Evolutionary conservation across 1,140 invertebrate species (phyloP).

Genomic region (Sarcophaga bullata): DNA sequence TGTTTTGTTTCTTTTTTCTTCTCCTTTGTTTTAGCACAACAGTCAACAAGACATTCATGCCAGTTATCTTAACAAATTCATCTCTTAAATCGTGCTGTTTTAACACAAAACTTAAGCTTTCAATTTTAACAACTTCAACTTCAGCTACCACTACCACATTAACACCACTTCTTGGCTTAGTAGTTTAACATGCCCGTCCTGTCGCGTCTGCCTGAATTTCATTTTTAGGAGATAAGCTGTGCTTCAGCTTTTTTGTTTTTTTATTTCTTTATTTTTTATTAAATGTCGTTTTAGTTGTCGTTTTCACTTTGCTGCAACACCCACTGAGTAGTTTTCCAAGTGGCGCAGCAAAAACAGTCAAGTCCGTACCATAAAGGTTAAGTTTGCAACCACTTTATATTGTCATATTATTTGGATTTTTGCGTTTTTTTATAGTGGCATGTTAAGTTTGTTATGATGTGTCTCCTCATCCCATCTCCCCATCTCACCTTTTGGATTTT

Average conservation of each 20-base stretch:
- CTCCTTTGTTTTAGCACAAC: neutral
- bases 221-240: neutral
- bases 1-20: neutral
- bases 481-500: too few relatives aligned
- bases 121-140: neutral
- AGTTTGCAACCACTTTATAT: conserved; percentile 25
- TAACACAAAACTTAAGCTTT: conserved; percentile 37
- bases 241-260: neutral
- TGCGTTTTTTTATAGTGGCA: neutral
- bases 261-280: neutral
- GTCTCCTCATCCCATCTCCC: neutral
- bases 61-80: conserved; percentile 28
- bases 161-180: neutral
- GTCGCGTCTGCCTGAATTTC: neutral
- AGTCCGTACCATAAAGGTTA: neutral
- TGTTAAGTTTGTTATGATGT: conserved; percentile 17
- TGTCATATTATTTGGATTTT: neutral
- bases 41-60: conserved; percentile 9
- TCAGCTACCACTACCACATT: neutral
- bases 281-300: conserved; percentile 4
- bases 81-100: conserved; percentile 32
- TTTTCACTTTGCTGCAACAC: neutral
- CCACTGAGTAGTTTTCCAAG: neutral
- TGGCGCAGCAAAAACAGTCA: too few relatives aligned
- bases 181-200: neutral